Evolutionary conservation across 1,140 invertebrate genomes (phyloP).

Genomic region (Idris sp.): DNA sequence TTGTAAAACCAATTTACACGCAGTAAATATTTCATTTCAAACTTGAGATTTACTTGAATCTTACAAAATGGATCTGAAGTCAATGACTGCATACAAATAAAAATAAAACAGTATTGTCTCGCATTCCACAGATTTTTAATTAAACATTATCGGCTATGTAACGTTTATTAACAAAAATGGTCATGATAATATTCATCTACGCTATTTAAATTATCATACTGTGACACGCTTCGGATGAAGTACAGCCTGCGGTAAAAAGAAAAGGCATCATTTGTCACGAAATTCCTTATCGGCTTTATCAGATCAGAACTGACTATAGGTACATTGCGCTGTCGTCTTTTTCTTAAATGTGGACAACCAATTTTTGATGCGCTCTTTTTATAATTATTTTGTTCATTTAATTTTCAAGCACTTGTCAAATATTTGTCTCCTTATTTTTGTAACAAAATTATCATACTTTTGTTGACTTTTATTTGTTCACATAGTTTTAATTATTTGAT

Average conservation of each 20-base stretch:
- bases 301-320: slow-evolving; percentile 53
- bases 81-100: slow-evolving; percentile 3
- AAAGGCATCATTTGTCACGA: slow-evolving; percentile 67
- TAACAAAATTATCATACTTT: too few relatives aligned
- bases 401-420: too few relatives aligned
- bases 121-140: slow-evolving; percentile 20
- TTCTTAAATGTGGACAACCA: slow-evolving; percentile 17
- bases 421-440: slow-evolving; percentile 24
- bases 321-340: slow-evolving; percentile 45
- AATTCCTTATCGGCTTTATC: slow-evolving; percentile 65
- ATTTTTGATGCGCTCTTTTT: slow-evolving; percentile 7
- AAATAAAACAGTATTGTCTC: neutral
- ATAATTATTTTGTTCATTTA: too few relatives aligned
- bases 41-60: too few relatives aligned
- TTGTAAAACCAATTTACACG: too few relatives aligned
- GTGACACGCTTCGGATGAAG: slow-evolving; percentile 30
- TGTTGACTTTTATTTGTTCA: too few relatives aligned
- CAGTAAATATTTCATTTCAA: too few relatives aligned
- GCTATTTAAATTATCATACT: slow-evolving; percentile 21
- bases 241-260: slow-evolving; percentile 13
- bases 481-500: too few relatives aligned
- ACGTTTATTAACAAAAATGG: slow-evolving; percentile 15
- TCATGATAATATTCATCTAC: slow-evolving; percentile 22
- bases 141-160: slow-evolving; percentile 20
- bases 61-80: too few relatives aligned